Base-by-base conservation (phyloP, 2,113 vertebrate genomes). In the Plecturocebus donacophilus region DNA sequence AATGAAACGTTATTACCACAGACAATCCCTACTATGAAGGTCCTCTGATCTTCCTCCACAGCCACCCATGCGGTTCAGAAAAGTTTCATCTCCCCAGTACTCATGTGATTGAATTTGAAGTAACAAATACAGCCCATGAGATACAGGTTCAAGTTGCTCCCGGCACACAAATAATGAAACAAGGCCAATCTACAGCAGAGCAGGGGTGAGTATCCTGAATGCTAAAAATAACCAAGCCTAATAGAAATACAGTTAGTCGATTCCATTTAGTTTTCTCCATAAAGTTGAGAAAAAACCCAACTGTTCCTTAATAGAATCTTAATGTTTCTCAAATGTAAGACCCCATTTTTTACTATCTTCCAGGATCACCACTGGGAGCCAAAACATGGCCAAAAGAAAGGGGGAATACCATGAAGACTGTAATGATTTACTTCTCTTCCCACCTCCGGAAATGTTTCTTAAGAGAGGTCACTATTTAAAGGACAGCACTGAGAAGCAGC, bases 151-250 rank as follows among this genome's bases (percentile, higher is more conserved):
- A 71, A 61, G 14, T 76, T 80, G 13, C 16, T 94, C 3, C 13
- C 23, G 19, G 38, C 32, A 54, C 35, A 81, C 21, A 73, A 25
- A 58, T 38, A 30, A 71, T 25, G 35, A 92, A 64, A 21, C 8
- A 0, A 91, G 11, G 4, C 3, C 40, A 16, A 49, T 42, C 35
- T 54, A n/a, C 4, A 71, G 23, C 17, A 64, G 40, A 75, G 25
- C 21, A 27, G 0, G 71, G 0, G 10, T 20, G 32, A 45, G 0
- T 13, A 27, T 11, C 2, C 19, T 25, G 27, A 30, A 56, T 7
- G 0, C 42, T 45, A 30, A 90, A 56, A 77, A 40, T 6, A 21
- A 16, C 5, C 21, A 42, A 79, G 35, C 38, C 52, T 17, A 56
- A 35, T 5, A 23, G 21, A 70, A 14, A 76, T 40, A 35, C 1